A percentile compares a stretch with the other conserved stretches of the same genome.
Conservation (phyloP, 2,113 vertebrate species). For the Lonchura striata region DNA sequence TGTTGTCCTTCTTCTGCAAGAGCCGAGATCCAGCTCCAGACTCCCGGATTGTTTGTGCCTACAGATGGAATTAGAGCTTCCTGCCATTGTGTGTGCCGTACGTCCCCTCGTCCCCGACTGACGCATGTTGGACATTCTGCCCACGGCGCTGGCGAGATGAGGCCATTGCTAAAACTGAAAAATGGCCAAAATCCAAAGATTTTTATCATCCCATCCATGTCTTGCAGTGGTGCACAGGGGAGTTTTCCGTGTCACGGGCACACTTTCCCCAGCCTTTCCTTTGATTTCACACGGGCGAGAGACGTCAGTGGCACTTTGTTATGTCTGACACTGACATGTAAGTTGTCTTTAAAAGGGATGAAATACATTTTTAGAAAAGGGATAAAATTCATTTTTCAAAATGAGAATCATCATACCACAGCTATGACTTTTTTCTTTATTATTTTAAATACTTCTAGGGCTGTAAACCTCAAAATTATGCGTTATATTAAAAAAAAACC, state of each 20-base stretch:
- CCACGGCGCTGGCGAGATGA: slow-evolving; percentile 30
- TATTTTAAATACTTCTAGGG: neutral
- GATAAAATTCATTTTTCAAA: neutral
- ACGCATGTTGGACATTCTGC: slow-evolving; percentile 67
- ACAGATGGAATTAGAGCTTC: slow-evolving; percentile 77
- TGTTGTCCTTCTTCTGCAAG: slow-evolving; percentile 65
- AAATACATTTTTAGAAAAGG: fast-evolving
- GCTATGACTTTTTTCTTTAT: neutral
- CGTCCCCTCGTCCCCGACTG: slow-evolving; percentile 69
- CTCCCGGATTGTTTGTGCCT: slow-evolving; percentile 76
- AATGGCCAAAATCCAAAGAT: slow-evolving; percentile 64
- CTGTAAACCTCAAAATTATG: neutral
- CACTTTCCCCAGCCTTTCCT: neutral
- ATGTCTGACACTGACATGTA: neutral
- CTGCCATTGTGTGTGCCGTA: slow-evolving; percentile 74
- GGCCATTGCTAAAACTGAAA: slow-evolving; percentile 36
- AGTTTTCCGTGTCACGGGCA: neutral
- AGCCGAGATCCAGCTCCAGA: slow-evolving; percentile 5
- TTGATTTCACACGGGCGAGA: neutral
- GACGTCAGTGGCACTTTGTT: neutral
- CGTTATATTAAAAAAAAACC: neutral
- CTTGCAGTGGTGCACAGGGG: slow-evolving; percentile 23
- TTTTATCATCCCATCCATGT: slow-evolving; percentile 43
- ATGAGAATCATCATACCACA: neutral
- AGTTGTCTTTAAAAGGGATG: neutral